phyloP scores from a whole-genome alignment of 2,797 vertebrate genomes.

The Apodemus agrarius region DNA sequence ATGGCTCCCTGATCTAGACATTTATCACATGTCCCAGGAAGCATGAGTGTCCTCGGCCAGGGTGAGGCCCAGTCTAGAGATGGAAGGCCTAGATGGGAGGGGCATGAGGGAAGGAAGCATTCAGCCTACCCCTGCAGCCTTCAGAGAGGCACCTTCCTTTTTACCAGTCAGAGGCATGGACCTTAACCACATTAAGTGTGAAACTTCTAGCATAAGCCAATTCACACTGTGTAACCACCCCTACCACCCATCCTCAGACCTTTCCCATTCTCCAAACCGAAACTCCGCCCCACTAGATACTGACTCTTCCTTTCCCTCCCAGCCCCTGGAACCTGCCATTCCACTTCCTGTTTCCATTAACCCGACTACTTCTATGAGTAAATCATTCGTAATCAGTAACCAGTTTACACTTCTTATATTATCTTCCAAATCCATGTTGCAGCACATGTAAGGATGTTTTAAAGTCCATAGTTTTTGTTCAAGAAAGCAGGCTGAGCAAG shows the following conservation, averaged over 20 bases:
- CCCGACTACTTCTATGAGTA: background rate
- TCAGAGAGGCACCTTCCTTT: background rate
- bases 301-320: background rate
- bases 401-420: background rate
- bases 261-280: background rate
- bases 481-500: background rate
- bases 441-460: background rate
- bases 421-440: background rate
- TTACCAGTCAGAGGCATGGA: background rate
- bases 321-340: background rate
- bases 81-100: background rate
- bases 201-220: background rate
- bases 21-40: background rate
- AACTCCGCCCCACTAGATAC: background rate
- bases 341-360: background rate
- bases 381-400: background rate
- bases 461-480: background rate
- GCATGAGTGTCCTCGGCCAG: background rate
- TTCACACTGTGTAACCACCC: accelerated
- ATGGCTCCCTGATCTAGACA: background rate
- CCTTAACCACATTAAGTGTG: background rate
- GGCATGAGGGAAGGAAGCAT: background rate
- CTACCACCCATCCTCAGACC: background rate
- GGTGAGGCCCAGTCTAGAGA: background rate
- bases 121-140: background rate